Evolutionary conservation across 1,140 invertebrate genomes (phyloP).

Genomic region (Sycophila sp.): DNA sequence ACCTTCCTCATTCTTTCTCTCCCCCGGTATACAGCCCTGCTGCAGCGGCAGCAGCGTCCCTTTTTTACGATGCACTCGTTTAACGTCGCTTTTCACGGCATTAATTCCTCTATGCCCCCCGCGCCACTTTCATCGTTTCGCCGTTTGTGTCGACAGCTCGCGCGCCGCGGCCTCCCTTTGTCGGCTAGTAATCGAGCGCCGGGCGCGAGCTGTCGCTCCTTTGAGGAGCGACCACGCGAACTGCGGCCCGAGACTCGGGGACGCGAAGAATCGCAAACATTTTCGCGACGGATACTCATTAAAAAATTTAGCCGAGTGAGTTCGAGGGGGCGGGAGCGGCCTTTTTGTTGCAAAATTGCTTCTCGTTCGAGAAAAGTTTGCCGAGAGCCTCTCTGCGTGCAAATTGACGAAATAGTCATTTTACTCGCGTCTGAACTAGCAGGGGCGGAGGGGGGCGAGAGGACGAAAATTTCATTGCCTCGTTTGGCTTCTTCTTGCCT

Average conservation of each 20-base stretch:
- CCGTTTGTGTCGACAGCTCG: neutral
- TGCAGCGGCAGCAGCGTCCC: neutral
- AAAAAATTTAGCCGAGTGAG: neutral
- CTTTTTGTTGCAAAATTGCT: neutral
- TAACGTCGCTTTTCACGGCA: neutral
- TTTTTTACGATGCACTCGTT: neutral
- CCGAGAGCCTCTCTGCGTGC: neutral
- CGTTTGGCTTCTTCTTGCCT: conserved; percentile 44
- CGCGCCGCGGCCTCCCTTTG: neutral
- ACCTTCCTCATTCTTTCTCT: neutral
- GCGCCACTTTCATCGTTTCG: neutral
- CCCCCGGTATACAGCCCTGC: neutral
- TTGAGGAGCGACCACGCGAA: too few relatives aligned
- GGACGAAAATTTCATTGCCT: conserved; percentile 52
- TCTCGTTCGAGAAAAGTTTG: neutral
- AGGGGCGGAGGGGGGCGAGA: neutral
- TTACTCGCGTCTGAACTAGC: neutral
- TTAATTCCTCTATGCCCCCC: neutral
- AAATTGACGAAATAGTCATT: conserved; percentile 27
- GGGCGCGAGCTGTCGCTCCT: neutral
- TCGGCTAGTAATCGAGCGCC: conserved; percentile 8
- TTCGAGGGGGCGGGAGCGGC: neutral
- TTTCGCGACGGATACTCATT: neutral
- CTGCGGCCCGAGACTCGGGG: neutral
- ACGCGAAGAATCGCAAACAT: neutral